Percentiles rank a stretch among this genome's conserved stretches.
These are phyloP conservation scores for Callyntrura sp. DNA, from an alignment of 2,888 invertebrate species.

Conservation along the genomic window DNA sequence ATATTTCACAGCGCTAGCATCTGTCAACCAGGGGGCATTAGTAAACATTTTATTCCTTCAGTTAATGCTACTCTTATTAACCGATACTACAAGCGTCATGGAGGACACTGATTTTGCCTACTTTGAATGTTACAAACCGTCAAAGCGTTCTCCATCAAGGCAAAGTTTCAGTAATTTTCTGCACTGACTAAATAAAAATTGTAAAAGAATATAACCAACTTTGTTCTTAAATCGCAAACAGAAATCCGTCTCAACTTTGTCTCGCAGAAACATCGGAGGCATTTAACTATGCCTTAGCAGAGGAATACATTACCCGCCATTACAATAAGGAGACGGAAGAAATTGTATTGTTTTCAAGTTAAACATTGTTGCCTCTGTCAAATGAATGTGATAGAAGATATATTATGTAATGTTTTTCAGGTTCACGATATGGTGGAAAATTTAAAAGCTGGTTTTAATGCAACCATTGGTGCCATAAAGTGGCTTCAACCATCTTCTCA, in stretches of 20 bases:
- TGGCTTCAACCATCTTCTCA: conserved; percentile 39
- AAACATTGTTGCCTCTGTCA: neutral
- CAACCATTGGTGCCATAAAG: conserved; percentile 20
- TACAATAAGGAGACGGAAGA: neutral
- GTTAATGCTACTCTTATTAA: conserved; percentile 20
- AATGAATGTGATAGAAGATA: neutral
- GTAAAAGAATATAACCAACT: neutral
- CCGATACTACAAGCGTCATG: conserved; percentile 50
- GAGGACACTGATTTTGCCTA: neutral
- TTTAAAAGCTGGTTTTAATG: conserved; percentile 34
- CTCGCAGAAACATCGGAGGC: conserved; percentile 50
- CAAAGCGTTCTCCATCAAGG: neutral
- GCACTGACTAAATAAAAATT: neutral
- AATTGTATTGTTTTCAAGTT: conserved; percentile 3
- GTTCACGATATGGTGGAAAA: neutral
- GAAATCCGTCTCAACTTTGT: conserved; percentile 40
- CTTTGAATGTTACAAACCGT: conserved; percentile 55
- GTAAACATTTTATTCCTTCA: conserved; percentile 64
- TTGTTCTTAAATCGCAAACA: neutral
- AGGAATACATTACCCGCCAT: conserved; percentile 56
- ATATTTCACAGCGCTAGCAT: conserved; percentile 23
- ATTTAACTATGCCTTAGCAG: conserved; percentile 53
- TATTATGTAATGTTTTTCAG: conserved; percentile 27
- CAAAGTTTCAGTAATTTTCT: neutral
- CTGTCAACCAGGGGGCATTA: neutral